Percentiles rank a stretch among this genome's conserved stretches.
These are phyloP conservation scores for Marasmarcha lunaedactyla DNA, from an alignment of 2,888 invertebrate species.

Conservation along the genomic window DNA sequence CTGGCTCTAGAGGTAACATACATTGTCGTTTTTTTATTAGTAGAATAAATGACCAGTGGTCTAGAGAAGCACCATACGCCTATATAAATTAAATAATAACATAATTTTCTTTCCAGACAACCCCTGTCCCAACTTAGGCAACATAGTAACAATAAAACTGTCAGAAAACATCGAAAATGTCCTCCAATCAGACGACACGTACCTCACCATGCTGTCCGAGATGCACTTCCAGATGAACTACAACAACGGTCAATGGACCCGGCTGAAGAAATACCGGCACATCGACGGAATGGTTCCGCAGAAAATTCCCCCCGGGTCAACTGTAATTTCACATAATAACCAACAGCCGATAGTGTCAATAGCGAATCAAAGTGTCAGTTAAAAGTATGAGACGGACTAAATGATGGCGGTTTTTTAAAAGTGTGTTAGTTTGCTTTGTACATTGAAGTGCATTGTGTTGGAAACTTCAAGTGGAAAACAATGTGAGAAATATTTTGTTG, in stretches of 20 bases:
- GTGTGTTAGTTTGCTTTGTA: not conserved
- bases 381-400: slow-evolving; percentile 17
- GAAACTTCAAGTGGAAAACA: slow-evolving; percentile 1
- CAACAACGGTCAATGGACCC: slow-evolving; percentile 97
- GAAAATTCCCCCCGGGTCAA: slow-evolving; percentile 54
- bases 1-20: slow-evolving; percentile 87
- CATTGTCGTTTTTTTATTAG: no score
- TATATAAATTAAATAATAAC: no score
- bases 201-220: slow-evolving; percentile 85
- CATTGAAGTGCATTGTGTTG: no score
- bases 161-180: slow-evolving; percentile 93
- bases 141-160: slow-evolving; percentile 95
- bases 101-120: slow-evolving; percentile 75
- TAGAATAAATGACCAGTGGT: no score
- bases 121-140: slow-evolving; percentile 96
- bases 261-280: slow-evolving; percentile 86
- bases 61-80: no score
- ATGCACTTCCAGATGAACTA: slow-evolving; percentile 99
- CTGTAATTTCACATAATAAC: slow-evolving; percentile 48
- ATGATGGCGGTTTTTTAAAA: not conserved
- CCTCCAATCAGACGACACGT: slow-evolving; percentile 85
- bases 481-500: no score
- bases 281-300: slow-evolving; percentile 71
- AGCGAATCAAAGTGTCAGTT: slow-evolving; percentile 55
- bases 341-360: slow-evolving; percentile 55